A percentile compares a stretch with the other conserved stretches of the same genome.
Conservation (phyloP, 2,888 invertebrate genomes). For the Cacoxenus indagator region DNA sequence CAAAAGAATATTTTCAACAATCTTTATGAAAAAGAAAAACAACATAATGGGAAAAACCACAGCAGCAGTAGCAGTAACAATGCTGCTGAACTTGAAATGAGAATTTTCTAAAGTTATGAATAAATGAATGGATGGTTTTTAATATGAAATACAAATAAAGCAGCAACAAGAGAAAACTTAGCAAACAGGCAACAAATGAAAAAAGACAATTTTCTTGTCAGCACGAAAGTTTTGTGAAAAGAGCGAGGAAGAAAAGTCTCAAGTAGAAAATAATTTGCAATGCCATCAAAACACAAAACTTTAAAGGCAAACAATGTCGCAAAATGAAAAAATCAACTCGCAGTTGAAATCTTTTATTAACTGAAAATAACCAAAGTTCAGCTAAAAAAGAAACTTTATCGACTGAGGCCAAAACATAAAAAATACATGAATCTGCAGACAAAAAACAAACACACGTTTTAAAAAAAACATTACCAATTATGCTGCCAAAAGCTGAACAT, state of each 20-base stretch:
- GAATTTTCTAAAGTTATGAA: conserved; percentile 8
- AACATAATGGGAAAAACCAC: not conserved
- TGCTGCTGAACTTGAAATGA: not conserved
- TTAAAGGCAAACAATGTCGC: not conserved
- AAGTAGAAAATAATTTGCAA: not conserved
- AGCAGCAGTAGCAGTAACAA: not conserved
- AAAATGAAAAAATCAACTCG: not conserved
- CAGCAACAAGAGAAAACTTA: not conserved
- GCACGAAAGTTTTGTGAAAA: not conserved
- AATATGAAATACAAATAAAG: conserved; percentile 3
- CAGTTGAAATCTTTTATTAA: not conserved
- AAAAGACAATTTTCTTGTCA: not conserved
- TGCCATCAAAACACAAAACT: not conserved
- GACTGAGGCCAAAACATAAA: not conserved
- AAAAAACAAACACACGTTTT: not conserved
- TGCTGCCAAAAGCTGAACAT: too few relatives aligned
- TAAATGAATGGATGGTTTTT: conserved; percentile 10
- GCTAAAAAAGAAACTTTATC: not conserved
- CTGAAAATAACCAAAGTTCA: not conserved
- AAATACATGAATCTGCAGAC: not conserved
- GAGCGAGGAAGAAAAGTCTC: not conserved
- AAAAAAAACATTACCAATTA: too few relatives aligned
- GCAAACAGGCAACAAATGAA: not conserved
- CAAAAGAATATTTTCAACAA: not conserved
- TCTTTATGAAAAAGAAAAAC: not conserved